phyloP scores from a whole-genome alignment of 2,797 vertebrate species.

The Microcaecilia unicolor region DNA sequence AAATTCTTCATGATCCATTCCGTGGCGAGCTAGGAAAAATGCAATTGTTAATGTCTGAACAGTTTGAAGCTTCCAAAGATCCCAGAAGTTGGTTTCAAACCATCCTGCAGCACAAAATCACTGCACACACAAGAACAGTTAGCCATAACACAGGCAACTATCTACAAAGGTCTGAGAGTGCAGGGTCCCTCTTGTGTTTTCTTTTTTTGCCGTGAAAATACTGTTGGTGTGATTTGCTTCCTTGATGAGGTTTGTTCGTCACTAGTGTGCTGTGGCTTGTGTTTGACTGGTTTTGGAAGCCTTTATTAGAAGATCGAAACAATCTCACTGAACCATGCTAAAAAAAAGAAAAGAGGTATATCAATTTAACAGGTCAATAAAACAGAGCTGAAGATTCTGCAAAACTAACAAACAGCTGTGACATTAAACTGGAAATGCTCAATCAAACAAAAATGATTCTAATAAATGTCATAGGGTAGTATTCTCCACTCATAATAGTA shows the following conservation, averaged over 20 bases:
- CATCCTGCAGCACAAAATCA: constrained; percentile 54
- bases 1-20: constrained; percentile 64
- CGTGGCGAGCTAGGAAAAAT: constrained; percentile 66
- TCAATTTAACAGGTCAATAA: no score
- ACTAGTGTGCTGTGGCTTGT: constrained; percentile 61
- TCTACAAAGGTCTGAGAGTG: constrained; percentile 87
- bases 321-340: constrained; percentile 65
- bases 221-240: constrained; percentile 78
- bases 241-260: constrained; percentile 60
- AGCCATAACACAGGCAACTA: constrained; percentile 55
- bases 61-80: constrained; percentile 50
- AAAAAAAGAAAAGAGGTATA: constrained; percentile 4
- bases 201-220: constrained; percentile 87
- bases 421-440: no score
- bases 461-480: no score
- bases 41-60: constrained; percentile 57
- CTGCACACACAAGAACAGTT: constrained; percentile 56
- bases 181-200: constrained; percentile 84
- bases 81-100: constrained; percentile 53
- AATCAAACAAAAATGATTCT: no score
- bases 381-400: no score
- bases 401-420: no score
- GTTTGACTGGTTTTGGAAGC: constrained; percentile 74
- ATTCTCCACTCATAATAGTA: no score
- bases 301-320: constrained; percentile 73